These are phyloP conservation scores for Tridacna crocea DNA, from an alignment of 2,888 invertebrate species.

Conservation along the genomic window DNA sequence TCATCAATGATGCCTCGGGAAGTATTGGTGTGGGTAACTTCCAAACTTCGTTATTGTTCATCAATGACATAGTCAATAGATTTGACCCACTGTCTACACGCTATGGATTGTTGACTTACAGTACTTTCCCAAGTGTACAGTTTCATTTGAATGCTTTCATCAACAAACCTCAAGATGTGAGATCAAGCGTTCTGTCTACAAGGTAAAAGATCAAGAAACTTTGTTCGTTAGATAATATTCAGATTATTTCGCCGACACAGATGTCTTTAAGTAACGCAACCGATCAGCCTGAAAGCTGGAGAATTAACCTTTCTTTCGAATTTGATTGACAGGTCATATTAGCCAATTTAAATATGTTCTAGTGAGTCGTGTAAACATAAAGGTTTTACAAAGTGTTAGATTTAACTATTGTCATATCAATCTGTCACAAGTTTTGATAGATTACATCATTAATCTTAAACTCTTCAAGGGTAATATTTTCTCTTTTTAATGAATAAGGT, in stretches of 20 bases:
- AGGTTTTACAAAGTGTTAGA: too few relatives aligned
- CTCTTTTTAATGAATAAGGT: neutral
- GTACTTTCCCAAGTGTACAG: neutral
- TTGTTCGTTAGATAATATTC: neutral
- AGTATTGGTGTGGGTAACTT: constrained; percentile 6
- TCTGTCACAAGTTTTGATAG: too few relatives aligned
- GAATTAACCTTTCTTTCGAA: too few relatives aligned
- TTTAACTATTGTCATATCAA: too few relatives aligned
- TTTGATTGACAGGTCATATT: too few relatives aligned
- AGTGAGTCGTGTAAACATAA: too few relatives aligned
- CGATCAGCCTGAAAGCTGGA: too few relatives aligned
- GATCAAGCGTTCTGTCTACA: neutral
- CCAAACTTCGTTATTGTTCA: neutral
- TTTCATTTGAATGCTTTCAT: neutral
- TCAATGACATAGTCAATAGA: neutral
- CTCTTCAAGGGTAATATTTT: neutral
- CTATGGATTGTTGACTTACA: neutral
- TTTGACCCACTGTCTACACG: neutral
- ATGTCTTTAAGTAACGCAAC: too few relatives aligned
- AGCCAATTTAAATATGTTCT: too few relatives aligned
- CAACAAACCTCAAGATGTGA: neutral
- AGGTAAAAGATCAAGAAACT: neutral
- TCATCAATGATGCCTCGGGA: constrained; percentile 8
- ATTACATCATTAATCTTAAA: too few relatives aligned
- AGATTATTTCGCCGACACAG: neutral